These are phyloP conservation scores for Ceratosolen solmsi DNA, from an alignment of 1,140 invertebrate species.

Conservation along the genomic window DNA sequence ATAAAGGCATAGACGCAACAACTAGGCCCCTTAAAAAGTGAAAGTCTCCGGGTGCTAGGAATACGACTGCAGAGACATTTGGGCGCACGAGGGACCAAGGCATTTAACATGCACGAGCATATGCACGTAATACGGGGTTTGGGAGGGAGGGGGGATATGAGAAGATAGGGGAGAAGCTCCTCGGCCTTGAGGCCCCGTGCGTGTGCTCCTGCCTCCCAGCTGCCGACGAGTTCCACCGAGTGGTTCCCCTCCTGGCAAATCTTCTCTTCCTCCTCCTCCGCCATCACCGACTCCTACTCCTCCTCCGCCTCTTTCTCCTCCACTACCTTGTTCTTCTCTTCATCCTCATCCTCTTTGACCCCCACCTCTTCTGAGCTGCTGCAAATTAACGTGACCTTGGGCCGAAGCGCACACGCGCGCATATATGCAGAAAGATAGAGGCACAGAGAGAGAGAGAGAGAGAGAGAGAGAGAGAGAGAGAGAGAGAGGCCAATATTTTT, in stretches of 20 bases:
- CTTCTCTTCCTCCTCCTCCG: not conserved
- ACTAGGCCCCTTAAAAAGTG: conserved; percentile 12
- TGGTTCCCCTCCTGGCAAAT: not conserved
- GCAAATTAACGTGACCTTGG: conserved; percentile 64
- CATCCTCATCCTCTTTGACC: not conserved
- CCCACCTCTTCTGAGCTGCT: conserved; percentile 44
- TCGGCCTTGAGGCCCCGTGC: conserved; percentile 36
- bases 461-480: not conserved
- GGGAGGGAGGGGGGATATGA: not conserved
- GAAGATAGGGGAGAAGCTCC: not conserved
- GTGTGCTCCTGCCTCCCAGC: conserved; percentile 16
- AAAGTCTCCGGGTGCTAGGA: not conserved
- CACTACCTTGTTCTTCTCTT: not conserved
- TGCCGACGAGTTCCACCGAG: conserved; percentile 33
- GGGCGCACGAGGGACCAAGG: not conserved
- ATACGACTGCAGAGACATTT: not conserved
- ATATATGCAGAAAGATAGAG: not conserved
- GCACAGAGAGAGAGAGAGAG: not conserved
- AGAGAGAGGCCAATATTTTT: conserved; percentile 45
- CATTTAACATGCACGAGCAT: conserved; percentile 31
- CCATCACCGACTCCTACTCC: not conserved
- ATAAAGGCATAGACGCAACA: too few species aligned
- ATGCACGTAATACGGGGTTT: conserved; percentile 5
- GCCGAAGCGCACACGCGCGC: conserved; percentile 45
- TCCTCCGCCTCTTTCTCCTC: not conserved